Conservation (phyloP, 2,797 vertebrate genomes). For the Botia almorhae region DNA sequence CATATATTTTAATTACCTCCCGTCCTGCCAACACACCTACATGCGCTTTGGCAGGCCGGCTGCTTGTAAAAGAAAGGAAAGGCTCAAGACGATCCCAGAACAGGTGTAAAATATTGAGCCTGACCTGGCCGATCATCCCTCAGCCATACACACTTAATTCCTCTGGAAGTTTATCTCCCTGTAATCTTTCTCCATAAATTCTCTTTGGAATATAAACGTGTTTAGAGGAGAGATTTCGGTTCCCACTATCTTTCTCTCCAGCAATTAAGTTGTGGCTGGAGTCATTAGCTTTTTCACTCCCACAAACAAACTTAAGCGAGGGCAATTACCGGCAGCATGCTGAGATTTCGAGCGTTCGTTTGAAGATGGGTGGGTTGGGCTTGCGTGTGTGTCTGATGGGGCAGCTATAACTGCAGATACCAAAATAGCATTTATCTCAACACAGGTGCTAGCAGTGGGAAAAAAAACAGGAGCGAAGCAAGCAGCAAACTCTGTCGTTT, state of each 20-base stretch:
- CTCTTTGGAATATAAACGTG: slow-evolving; percentile 33
- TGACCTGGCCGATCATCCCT: not conserved
- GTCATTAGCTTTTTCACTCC: slow-evolving; percentile 46
- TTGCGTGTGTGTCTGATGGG: slow-evolving; percentile 8
- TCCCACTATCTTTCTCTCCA: slow-evolving; percentile 34
- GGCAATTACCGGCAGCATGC: slow-evolving; percentile 43
- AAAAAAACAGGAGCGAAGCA: slow-evolving; percentile 15
- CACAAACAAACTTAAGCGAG: slow-evolving; percentile 47
- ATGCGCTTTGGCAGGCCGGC: not conserved
- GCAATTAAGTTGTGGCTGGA: slow-evolving; percentile 54
- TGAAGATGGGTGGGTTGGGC: slow-evolving; percentile 21
- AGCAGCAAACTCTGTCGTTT: not conserved
- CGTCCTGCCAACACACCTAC: slow-evolving; percentile 41
- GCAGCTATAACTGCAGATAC: slow-evolving; percentile 35
- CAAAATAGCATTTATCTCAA: slow-evolving; percentile 39
- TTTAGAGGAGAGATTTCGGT: slow-evolving; percentile 25
- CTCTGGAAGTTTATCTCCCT: slow-evolving; percentile 20
- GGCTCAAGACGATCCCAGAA: slow-evolving; percentile 31
- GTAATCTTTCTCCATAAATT: slow-evolving; percentile 35
- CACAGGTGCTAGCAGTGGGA: slow-evolving; percentile 31
- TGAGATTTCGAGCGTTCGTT: slow-evolving; percentile 31
- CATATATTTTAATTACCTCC: slow-evolving; percentile 42
- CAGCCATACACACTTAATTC: not conserved
- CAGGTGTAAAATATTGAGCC: slow-evolving; percentile 30
- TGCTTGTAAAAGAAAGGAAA: not conserved